phyloP scores from a whole-genome alignment of 2,888 invertebrate genomes.

The Bellardia pandia region DNA sequence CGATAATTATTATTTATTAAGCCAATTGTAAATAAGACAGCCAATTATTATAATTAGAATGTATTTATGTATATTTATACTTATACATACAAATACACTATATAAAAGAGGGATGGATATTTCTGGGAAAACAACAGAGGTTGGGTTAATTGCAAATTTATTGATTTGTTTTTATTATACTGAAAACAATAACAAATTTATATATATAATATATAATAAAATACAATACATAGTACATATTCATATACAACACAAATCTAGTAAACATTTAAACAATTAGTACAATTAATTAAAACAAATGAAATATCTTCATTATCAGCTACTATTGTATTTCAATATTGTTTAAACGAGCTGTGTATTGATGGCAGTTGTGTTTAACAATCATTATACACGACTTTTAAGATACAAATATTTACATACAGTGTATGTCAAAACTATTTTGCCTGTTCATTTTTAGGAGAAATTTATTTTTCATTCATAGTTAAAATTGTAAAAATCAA shows the following conservation, averaged over 20 bases:
- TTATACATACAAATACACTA: neutral
- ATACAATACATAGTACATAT: neutral
- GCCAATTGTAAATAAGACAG: constrained; percentile 69
- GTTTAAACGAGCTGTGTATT: constrained; percentile 17
- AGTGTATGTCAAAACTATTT: too few relatives aligned
- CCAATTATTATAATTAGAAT: constrained; percentile 57
- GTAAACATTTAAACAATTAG: constrained; percentile 68
- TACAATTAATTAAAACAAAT: constrained; percentile 69
- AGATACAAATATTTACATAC: neutral
- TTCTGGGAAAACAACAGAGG: constrained; percentile 16
- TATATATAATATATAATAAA: neutral
- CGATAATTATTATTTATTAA: constrained; percentile 69
- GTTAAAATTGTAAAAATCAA: too few relatives aligned
- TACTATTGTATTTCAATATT: constrained; percentile 55
- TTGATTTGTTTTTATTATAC: constrained; percentile 51
- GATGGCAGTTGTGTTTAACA: constrained; percentile 56
- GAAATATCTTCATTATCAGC: constrained; percentile 59
- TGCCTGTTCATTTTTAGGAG: too few relatives aligned
- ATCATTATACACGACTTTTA: constrained; percentile 45
- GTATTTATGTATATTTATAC: neutral
- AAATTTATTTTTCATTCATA: too few relatives aligned
- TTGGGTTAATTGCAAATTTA: constrained; percentile 62
- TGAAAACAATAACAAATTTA: constrained; percentile 23
- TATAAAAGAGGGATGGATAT: neutral
- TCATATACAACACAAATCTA: constrained; percentile 44